Conservation (phyloP, 2,888 invertebrate genomes). For the Aleiodes leptofemur region DNA sequence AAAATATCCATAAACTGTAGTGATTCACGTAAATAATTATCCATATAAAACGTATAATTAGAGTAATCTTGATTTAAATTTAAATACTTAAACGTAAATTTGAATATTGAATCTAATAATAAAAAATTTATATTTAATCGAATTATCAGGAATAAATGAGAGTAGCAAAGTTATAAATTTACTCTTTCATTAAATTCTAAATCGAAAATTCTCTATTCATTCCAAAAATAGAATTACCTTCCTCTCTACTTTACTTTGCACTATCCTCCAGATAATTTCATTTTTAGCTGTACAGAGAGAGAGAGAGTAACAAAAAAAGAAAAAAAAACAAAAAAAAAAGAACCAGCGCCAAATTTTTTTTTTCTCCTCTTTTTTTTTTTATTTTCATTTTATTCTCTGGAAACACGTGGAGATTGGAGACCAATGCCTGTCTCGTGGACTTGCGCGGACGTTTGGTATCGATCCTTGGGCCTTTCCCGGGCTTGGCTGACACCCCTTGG, state of each 20-base stretch:
- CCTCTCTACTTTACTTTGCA: background rate
- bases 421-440: constrained; percentile 54
- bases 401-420: constrained; percentile 32
- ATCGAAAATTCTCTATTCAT: background rate
- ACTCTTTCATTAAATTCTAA: background rate
- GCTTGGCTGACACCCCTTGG: constrained; percentile 60
- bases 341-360: background rate
- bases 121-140: too few relatives aligned
- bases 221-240: constrained; percentile 6
- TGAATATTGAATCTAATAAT: too few relatives aligned
- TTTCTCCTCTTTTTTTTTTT: background rate
- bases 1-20: too few relatives aligned
- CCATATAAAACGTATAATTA: too few relatives aligned
- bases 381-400: constrained; percentile 10
- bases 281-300: background rate
- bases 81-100: too few relatives aligned
- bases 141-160: too few relatives aligned
- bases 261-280: constrained; percentile 3
- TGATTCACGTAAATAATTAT: too few relatives aligned
- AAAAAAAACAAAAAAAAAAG: background rate
- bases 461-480: constrained; percentile 65
- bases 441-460: constrained; percentile 68
- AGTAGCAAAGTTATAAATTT: background rate
- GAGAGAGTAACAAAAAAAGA: background rate
- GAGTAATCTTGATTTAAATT: too few relatives aligned